phyloP scores from a whole-genome alignment of 1,140 invertebrate genomes.

The Chrysomallon squamiferum region DNA sequence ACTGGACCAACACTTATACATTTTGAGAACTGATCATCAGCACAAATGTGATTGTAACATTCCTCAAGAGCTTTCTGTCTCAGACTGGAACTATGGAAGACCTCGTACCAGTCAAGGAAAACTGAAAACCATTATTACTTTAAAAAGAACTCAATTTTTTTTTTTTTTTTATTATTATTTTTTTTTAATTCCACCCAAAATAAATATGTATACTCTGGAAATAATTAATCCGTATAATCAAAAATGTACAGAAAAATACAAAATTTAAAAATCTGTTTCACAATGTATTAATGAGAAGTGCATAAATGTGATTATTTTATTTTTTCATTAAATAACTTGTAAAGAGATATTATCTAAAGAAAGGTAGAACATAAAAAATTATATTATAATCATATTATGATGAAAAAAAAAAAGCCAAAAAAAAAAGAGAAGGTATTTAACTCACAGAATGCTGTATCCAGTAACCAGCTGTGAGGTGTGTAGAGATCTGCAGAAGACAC shows the following conservation, averaged over 20 bases:
- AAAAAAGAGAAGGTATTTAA: background rate
- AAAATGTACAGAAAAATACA: background rate
- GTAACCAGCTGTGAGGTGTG: slow-evolving; percentile 41
- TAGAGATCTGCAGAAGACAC: slow-evolving; percentile 47
- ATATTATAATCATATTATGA: background rate
- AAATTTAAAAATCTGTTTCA: too few relatives aligned
- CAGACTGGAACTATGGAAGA: slow-evolving; percentile 19
- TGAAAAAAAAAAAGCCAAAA: background rate
- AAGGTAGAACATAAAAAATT: background rate
- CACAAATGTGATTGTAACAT: slow-evolving; percentile 50
- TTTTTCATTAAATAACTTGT: too few relatives aligned
- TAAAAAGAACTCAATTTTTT: too few relatives aligned
- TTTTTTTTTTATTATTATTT: too few relatives aligned
- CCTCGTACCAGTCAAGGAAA: slow-evolving; percentile 45
- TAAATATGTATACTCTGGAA: background rate
- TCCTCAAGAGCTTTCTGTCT: slow-evolving; percentile 37
- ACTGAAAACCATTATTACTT: too few relatives aligned
- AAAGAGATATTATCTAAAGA: too few relatives aligned
- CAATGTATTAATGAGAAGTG: too few relatives aligned
- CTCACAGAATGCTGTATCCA: slow-evolving; percentile 47
- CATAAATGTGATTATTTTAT: too few relatives aligned
- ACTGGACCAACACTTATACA: slow-evolving; percentile 57
- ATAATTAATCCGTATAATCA: background rate
- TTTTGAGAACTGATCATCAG: slow-evolving; percentile 54
- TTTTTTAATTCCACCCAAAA: background rate